A percentile compares a stretch with the other conserved stretches of the same genome.
phyloP scores from a whole-genome alignment of 2,888 invertebrate species.

The Caradrina kadenii region DNA sequence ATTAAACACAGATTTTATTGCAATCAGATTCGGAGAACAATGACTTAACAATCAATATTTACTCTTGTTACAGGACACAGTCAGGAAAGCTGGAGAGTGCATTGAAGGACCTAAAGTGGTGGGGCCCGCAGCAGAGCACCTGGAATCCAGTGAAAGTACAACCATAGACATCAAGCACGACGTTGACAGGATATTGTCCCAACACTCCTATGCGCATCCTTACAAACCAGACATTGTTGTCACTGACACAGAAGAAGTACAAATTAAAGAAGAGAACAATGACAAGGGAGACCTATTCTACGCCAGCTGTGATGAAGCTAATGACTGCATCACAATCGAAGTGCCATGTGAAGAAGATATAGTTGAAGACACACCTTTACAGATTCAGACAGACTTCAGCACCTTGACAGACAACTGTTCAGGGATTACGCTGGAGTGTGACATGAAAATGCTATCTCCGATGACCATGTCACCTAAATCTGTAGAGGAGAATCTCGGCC shows the following conservation, averaged over 20 bases:
- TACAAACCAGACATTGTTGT: constrained; percentile 75
- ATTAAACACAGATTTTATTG: background rate
- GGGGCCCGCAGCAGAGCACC: constrained; percentile 95
- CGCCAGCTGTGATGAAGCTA: constrained; percentile 93
- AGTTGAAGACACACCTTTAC: constrained; percentile 77
- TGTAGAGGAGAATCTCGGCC: constrained; percentile 79
- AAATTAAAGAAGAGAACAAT: constrained; percentile 79
- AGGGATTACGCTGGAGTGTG: constrained; percentile 79
- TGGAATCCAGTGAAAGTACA: constrained; percentile 94
- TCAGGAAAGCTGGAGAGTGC: constrained; percentile 82
- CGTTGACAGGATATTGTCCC: constrained; percentile 86
- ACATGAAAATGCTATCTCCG: constrained; percentile 86
- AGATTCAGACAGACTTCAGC: constrained; percentile 78
- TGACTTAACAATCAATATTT: background rate
- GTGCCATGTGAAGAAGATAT: constrained; percentile 91
- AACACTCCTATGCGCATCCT: constrained; percentile 89
- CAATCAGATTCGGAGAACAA: background rate
- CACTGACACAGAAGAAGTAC: constrained; percentile 66
- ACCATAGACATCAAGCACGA: constrained; percentile 87
- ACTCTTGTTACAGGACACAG: constrained; percentile 77
- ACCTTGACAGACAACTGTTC: constrained; percentile 73
- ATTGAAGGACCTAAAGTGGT: constrained; percentile 93
- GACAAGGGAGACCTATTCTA: constrained; percentile 92
- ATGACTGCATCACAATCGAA: constrained; percentile 93
- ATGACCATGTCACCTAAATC: constrained; percentile 82